A percentile compares a stretch with the other conserved stretches of the same genome.
phyloP scores from a whole-genome alignment of 2,113 vertebrate species.

The Callospermophilus lateralis region DNA sequence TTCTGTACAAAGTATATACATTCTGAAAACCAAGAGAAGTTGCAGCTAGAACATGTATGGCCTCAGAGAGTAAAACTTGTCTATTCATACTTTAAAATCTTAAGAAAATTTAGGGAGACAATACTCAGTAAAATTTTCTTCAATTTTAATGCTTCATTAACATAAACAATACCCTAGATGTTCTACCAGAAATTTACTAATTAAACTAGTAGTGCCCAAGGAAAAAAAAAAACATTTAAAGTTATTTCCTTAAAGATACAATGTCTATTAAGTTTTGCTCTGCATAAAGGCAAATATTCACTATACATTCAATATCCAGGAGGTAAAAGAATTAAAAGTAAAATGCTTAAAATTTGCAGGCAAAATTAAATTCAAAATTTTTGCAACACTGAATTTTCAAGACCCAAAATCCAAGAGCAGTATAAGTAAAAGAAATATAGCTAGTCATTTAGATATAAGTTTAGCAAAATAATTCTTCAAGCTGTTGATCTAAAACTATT shows the following conservation, averaged over 20 bases:
- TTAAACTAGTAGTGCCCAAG: neutral
- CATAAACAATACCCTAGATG: neutral
- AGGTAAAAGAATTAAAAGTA: slow-evolving; percentile 50
- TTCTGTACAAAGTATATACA: neutral
- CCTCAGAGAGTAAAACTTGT: neutral
- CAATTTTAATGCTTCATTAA: neutral
- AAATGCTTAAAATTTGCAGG: slow-evolving; percentile 22
- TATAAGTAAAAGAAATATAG: slow-evolving; percentile 12
- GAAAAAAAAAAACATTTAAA: neutral
- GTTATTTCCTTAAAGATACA: neutral
- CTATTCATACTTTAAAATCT: neutral
- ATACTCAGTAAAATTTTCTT: neutral
- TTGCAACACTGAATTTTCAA: neutral
- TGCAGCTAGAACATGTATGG: neutral
- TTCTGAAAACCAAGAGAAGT: neutral
- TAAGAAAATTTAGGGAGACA: neutral
- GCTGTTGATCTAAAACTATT: neutral
- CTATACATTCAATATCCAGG: neutral
- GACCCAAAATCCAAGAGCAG: neutral
- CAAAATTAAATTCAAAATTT: slow-evolving; percentile 45
- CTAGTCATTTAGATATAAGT: slow-evolving; percentile 25
- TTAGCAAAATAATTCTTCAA: slow-evolving; percentile 18
- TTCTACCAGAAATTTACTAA: neutral
- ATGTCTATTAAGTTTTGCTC: neutral
- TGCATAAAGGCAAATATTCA: neutral